These are phyloP conservation scores for Trachurus trachurus DNA, from an alignment of 2,797 vertebrate species.

Conservation along the genomic window DNA sequence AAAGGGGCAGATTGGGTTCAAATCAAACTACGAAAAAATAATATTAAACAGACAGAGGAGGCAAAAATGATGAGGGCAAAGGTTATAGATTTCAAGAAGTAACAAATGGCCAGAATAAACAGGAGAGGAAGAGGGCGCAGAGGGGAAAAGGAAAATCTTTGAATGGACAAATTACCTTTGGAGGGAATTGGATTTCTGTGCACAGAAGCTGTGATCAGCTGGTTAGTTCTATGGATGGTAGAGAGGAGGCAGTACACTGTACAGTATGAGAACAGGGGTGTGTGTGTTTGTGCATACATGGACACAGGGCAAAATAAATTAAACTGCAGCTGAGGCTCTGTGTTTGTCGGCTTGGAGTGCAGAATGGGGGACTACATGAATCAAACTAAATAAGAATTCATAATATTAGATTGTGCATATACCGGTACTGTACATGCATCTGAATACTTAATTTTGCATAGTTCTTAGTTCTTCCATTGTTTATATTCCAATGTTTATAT, in stretches of 20 bases:
- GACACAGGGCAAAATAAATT: slow-evolving; percentile 47
- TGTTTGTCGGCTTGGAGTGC: slow-evolving; percentile 10
- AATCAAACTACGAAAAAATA: slow-evolving; percentile 21
- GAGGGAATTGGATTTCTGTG: slow-evolving; percentile 69
- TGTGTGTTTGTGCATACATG: slow-evolving; percentile 10
- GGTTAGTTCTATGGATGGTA: slow-evolving; percentile 54
- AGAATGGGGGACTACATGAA: slow-evolving; percentile 24
- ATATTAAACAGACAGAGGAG: slow-evolving; percentile 3
- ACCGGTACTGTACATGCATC: neutral
- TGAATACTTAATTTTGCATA: neutral
- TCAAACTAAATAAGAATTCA: slow-evolving; percentile 29
- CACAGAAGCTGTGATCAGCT: slow-evolving; percentile 65
- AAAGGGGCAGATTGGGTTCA: slow-evolving; percentile 36
- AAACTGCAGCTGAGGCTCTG: slow-evolving; percentile 44
- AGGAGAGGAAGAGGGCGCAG: slow-evolving; percentile 22
- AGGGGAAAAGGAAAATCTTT: slow-evolving; percentile 37
- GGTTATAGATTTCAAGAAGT: slow-evolving; percentile 40
- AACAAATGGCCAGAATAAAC: slow-evolving; percentile 57
- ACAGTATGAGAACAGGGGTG: slow-evolving; percentile 16
- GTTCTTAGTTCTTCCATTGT: no score
- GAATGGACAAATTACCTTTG: slow-evolving; percentile 67
- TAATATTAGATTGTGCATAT: neutral
- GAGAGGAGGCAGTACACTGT: slow-evolving; percentile 36
- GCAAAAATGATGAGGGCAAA: slow-evolving; percentile 22
- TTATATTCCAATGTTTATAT: neutral